Conservation (phyloP, 2,888 invertebrate species). For the Coecobrya sp. region DNA sequence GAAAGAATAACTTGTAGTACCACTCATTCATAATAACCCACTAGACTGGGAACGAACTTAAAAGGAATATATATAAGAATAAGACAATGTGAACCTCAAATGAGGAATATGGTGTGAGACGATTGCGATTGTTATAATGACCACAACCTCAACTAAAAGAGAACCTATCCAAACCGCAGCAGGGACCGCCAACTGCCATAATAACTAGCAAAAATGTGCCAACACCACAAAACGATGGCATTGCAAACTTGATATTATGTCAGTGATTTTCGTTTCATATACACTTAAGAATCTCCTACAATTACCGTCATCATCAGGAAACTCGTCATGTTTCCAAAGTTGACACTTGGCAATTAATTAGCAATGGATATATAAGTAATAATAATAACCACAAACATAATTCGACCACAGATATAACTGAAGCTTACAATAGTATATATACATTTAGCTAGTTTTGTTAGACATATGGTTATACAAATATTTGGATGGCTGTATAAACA, state of each 20-base stretch:
- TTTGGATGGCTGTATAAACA: neutral
- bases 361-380: neutral
- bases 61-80: neutral
- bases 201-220: neutral
- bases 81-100: no score
- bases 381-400: neutral
- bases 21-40: neutral
- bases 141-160: neutral
- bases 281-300: neutral
- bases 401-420: neutral
- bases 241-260: no score
- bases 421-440: neutral
- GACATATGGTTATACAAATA: neutral
- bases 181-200: slow-evolving; percentile 3
- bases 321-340: slow-evolving; percentile 3
- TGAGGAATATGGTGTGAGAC: neutral
- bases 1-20: neutral
- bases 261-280: no score
- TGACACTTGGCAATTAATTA: slow-evolving; percentile 74
- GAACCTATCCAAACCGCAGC: neutral
- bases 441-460: neutral
- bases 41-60: neutral
- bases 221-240: no score
- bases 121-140: slow-evolving; percentile 31
- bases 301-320: slow-evolving; percentile 31